phyloP scores from a whole-genome alignment of 2,113 vertebrate genomes.

The Bufo gargarizans region DNA sequence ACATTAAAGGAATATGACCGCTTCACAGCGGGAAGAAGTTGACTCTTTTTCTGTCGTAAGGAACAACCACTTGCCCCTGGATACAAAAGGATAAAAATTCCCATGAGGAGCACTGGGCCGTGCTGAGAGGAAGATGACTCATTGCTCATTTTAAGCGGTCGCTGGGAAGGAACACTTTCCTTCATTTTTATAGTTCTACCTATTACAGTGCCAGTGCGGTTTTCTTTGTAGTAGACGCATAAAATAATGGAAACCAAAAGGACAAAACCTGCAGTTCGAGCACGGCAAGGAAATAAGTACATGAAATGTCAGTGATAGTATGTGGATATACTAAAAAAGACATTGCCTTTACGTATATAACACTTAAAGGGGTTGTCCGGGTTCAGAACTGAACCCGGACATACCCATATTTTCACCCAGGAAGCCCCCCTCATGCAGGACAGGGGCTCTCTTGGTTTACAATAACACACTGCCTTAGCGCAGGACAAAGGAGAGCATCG shows the following conservation, averaged over 20 bases:
- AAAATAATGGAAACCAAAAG: not conserved
- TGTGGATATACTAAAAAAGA: not conserved
- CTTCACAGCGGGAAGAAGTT: not conserved
- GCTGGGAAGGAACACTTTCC: constrained; percentile 15
- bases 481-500: no score
- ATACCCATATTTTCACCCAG: no score
- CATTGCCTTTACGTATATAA: not conserved
- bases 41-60: constrained; percentile 20
- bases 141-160: not conserved
- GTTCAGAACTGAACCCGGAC: no score
- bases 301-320: no score
- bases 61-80: constrained; percentile 25
- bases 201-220: not conserved
- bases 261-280: not conserved
- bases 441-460: no score
- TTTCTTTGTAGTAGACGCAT: constrained; percentile 40
- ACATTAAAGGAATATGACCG: not conserved
- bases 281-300: not conserved
- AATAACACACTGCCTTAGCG: no score
- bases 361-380: not conserved
- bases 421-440: no score
- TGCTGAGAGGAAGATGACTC: constrained; percentile 39
- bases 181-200: constrained; percentile 42
- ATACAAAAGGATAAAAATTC: not conserved
- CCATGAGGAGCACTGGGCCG: not conserved